phyloP scores from a whole-genome alignment of 2,797 vertebrate species.

The Trichosurus vulpecula region DNA sequence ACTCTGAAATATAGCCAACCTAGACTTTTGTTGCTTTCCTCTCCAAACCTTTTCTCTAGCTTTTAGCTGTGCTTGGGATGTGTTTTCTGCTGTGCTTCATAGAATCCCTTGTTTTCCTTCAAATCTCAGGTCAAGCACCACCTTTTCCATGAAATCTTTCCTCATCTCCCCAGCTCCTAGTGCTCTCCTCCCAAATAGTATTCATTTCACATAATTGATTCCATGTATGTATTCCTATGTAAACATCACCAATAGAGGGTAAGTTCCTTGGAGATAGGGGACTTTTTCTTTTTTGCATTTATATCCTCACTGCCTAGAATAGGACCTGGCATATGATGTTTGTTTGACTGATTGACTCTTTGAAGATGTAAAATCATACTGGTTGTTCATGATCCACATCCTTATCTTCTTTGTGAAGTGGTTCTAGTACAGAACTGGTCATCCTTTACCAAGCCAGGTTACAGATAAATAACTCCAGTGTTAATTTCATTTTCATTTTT shows the following conservation, averaged over 20 bases:
- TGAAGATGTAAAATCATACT: not conserved
- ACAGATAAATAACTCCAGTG: not conserved
- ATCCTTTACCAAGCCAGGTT: not conserved
- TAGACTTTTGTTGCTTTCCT: not conserved
- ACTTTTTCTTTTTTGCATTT: not conserved
- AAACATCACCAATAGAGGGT: not conserved
- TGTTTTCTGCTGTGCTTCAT: not conserved
- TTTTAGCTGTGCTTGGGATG: not conserved
- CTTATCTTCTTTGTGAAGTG: not conserved
- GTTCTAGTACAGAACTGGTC: not conserved
- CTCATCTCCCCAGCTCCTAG: not conserved
- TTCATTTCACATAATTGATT: not conserved
- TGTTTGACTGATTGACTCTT: not conserved
- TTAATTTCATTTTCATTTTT: not conserved
- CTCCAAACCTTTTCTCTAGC: not conserved
- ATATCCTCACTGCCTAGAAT: not conserved
- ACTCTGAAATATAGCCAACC: not conserved
- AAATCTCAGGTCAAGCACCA: not conserved
- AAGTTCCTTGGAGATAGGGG: not conserved
- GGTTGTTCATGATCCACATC: not conserved
- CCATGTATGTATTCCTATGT: not conserved
- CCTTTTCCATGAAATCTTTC: not conserved
- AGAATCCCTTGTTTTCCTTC: not conserved
- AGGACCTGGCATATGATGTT: not conserved
- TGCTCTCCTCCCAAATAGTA: not conserved